Base-by-base conservation (phyloP, 2,888 invertebrate species). In the Tridacna crocea region DNA sequence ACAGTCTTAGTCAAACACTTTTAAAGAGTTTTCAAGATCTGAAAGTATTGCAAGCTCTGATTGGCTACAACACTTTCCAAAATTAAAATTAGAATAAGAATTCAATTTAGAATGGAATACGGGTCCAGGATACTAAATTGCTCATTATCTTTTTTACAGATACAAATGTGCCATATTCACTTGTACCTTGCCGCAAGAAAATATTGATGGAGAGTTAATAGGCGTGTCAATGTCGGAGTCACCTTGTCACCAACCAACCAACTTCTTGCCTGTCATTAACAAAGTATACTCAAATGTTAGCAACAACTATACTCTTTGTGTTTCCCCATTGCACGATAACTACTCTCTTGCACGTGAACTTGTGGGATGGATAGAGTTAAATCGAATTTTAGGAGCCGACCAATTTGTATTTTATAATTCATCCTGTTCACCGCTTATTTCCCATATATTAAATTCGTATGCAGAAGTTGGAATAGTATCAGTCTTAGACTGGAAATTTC, bases 331-430 rank as follows among this genome's bases (percentile, higher is more conserved):
- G 0, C 90, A 90, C 76, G 87, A 77, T 75, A 66, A 80, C 6
- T 92, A 90, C 77, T 84, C 87, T 22, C 81, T 87, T 17, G 90
- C 91, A 10, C 90, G 90, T 48, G 91, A 91, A 74, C 83, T 94
- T 36, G 89, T 94, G 8, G 92, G 94, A 82, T 93, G 93, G 91
- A 89, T 94, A 10, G 93, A 93, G 84, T 72, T 93, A 27, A 92
- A 92, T 75, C 83, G 85, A 61, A 72, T 94, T 15, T 87, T 94
- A 15, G 94, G 94, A 8, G 94, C 93, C 0, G 84, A 90, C 6
- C 88, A 89, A 74, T 88, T 94, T 72, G 82, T 90, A 26, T 91
- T 94, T 79, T 94, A 94, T 84, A 90, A 91, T 75, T 84, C 26
- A 10, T 27, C 26, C 8, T 36, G 36, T 8, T 4, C 36, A 36